Evolutionary conservation across 2,797 vertebrate species (phyloP).

Genomic region (Neomorphus geoffroyi): DNA sequence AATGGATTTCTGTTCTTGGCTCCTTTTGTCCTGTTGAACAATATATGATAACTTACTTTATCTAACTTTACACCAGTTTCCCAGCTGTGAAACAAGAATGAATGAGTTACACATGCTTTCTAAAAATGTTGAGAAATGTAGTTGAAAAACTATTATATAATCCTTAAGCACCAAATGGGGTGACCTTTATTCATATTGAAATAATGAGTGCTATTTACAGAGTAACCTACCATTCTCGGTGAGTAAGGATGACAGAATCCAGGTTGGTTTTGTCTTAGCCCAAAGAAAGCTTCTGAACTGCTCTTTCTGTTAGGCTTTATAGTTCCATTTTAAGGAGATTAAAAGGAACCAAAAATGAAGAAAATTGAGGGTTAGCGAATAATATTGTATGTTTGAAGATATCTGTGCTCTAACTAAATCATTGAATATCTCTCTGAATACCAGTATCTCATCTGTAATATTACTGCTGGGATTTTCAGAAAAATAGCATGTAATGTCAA

Average conservation of each 20-base stretch:
- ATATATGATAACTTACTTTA: background rate
- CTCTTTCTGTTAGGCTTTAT: background rate
- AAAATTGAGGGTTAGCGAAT: background rate
- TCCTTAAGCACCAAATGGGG: background rate
- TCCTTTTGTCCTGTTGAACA: background rate
- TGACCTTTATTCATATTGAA: slow-evolving; percentile 24
- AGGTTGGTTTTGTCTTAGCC: background rate
- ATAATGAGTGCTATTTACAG: slow-evolving; percentile 12
- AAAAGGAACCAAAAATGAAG: slow-evolving; percentile 14
- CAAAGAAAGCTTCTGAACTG: background rate
- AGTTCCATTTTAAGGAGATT: background rate
- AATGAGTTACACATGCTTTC: background rate
- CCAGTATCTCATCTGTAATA: slow-evolving; percentile 56
- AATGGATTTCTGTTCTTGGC: background rate
- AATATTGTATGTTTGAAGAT: background rate
- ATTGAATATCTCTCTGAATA: slow-evolving; percentile 22
- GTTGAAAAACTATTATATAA: slow-evolving; percentile 6
- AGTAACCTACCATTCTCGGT: background rate
- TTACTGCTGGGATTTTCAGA: slow-evolving; percentile 63
- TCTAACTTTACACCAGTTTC: background rate
- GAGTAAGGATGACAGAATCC: slow-evolving; percentile 4
- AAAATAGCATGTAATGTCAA: slow-evolving; percentile 66
- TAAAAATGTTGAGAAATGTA: background rate
- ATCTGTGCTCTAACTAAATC: background rate
- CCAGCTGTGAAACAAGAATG: background rate